These are phyloP conservation scores for Hirudo medicinalis DNA, from an alignment of 1,140 invertebrate species.

Conservation along the genomic window DNA sequence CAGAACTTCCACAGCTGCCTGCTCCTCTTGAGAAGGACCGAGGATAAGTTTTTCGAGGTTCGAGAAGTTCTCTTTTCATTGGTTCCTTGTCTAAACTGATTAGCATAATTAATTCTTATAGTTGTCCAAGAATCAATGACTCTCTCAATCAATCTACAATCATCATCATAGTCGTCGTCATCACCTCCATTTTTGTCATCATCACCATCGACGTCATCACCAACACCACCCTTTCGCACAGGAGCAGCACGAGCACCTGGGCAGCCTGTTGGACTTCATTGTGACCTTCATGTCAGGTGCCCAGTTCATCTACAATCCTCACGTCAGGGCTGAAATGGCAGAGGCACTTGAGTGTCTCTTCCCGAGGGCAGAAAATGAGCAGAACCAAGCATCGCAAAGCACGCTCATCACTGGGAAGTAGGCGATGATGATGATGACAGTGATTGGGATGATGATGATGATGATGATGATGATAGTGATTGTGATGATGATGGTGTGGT, in stretches of 20 bases:
- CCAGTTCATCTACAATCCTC: slow-evolving; percentile 72
- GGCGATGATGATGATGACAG: neutral
- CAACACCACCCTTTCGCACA: slow-evolving; percentile 7
- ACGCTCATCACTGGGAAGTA: neutral
- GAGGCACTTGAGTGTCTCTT: slow-evolving; percentile 64
- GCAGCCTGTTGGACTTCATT: slow-evolving; percentile 56
- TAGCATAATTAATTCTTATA: neutral
- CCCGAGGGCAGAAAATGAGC: slow-evolving; percentile 24
- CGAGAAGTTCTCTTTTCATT: no score
- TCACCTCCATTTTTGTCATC: neutral
- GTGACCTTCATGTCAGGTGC: slow-evolving; percentile 60
- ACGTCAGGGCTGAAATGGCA: slow-evolving; percentile 73
- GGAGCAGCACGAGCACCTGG: slow-evolving; percentile 34
- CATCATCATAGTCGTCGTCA: neutral
- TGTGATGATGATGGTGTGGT: neutral
- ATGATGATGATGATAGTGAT: neutral
- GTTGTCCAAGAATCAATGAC: neutral
- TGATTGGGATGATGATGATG: neutral
- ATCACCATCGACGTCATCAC: neutral
- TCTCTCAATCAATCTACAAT: neutral
- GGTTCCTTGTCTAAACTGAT: no score
- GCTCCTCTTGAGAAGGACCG: slow-evolving; percentile 55
- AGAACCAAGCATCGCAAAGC: neutral
- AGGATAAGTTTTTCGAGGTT: slow-evolving; percentile 37
- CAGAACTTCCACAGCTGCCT: slow-evolving; percentile 72